A percentile compares a stretch with the other conserved stretches of the same genome.
Conservation (phyloP, 2,113 vertebrate genomes). For the Labrus mixtus region DNA sequence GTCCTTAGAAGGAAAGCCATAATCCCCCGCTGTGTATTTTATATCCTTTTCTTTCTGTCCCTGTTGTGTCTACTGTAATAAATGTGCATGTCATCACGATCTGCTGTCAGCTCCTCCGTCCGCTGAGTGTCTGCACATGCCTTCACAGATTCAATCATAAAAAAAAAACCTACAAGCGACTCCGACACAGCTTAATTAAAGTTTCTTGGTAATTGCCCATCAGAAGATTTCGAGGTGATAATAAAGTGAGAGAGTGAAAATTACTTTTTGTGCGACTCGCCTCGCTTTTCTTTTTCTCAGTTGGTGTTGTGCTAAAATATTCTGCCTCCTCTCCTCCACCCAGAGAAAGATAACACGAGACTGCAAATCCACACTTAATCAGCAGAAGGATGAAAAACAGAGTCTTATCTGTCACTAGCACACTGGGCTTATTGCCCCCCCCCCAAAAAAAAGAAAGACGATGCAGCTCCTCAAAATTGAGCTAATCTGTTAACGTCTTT, state of each 20-base stretch:
- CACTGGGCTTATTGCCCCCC: conserved; percentile 25
- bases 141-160: conserved; percentile 47
- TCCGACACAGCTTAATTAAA: conserved; percentile 57
- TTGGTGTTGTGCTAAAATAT: conserved; percentile 31
- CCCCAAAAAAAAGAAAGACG: conserved; percentile 35
- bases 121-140: conserved; percentile 37
- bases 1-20: not conserved
- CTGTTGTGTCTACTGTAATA: no score
- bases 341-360: conserved; percentile 29
- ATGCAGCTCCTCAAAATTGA: conserved; percentile 13
- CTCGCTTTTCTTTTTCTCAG: conserved; percentile 1
- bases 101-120: conserved; percentile 5
- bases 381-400: conserved; percentile 40
- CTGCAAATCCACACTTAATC: conserved; percentile 54
- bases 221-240: conserved; percentile 67
- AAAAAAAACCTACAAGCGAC: conserved; percentile 22
- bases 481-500: conserved; percentile 17
- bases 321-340: conserved; percentile 29
- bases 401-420: conserved; percentile 65
- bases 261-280: conserved; percentile 34
- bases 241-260: conserved; percentile 70
- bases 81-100: conserved; percentile 13
- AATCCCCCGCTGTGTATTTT: not conserved
- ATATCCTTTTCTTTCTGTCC: no score
- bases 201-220: conserved; percentile 40